Evolutionary conservation across 2,888 invertebrate species (phyloP).

Genomic region (Idaea dimidiata): DNA sequence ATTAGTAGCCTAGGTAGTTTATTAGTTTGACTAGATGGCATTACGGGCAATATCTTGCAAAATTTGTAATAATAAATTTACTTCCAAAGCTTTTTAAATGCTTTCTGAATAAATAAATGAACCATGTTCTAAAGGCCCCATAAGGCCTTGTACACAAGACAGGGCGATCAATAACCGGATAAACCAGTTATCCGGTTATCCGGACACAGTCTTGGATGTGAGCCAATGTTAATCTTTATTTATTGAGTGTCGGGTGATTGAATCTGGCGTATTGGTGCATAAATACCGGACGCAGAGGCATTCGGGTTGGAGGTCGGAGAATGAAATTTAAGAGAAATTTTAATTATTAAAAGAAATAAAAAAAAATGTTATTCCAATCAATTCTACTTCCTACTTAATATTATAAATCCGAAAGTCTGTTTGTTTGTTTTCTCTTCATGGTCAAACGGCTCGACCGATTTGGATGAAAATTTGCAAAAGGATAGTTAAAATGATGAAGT

Average conservation of each 20-base stretch:
- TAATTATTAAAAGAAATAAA: background rate
- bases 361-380: no score
- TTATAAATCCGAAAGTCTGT: no score
- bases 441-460: no score
- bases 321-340: background rate
- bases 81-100: no score
- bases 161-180: background rate
- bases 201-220: background rate
- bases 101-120: background rate
- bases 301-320: background rate
- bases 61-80: no score
- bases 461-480: no score
- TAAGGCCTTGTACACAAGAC: background rate
- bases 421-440: no score
- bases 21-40: no score
- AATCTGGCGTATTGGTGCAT: background rate
- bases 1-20: no score
- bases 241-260: background rate
- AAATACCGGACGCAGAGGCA: background rate
- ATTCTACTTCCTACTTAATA: no score
- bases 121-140: background rate
- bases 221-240: slow-evolving; percentile 1
- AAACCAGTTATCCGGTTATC: background rate
- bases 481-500: no score
- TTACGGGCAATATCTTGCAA: no score